Conservation (phyloP, 2,797 vertebrate species). For the Enteromius treurensis region DNA sequence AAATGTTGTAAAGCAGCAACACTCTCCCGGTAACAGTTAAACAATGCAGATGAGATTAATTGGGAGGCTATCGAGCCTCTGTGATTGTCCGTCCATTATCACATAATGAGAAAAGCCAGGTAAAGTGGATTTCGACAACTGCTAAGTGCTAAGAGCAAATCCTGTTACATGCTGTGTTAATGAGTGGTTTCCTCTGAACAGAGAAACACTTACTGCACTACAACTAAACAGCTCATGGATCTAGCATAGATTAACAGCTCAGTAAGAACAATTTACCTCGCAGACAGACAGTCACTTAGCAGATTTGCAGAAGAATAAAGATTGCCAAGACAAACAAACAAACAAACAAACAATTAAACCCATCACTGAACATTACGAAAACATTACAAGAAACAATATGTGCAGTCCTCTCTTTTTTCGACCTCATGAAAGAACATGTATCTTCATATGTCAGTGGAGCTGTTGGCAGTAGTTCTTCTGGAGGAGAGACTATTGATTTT, state of each 20-base stretch:
- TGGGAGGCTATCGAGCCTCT: slow-evolving; percentile 36
- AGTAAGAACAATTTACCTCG: slow-evolving; percentile 43
- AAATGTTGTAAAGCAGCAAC: slow-evolving; percentile 18
- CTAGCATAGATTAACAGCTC: slow-evolving; percentile 52
- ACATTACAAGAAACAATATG: slow-evolving; percentile 80
- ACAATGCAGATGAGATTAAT: slow-evolving; percentile 55
- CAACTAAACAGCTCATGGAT: slow-evolving; percentile 48
- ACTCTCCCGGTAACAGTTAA: slow-evolving; percentile 28
- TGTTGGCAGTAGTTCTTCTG: slow-evolving; percentile 83
- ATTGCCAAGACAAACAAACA: slow-evolving; percentile 8
- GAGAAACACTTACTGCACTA: slow-evolving; percentile 49
- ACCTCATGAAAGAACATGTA: slow-evolving; percentile 82
- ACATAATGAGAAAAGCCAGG: slow-evolving; percentile 46
- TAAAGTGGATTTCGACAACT: slow-evolving; percentile 53
- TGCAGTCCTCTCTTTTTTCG: slow-evolving; percentile 82
- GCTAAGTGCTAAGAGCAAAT: slow-evolving; percentile 58
- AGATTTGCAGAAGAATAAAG: slow-evolving; percentile 35
- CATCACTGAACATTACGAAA: background rate
- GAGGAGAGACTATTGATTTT: slow-evolving; percentile 88
- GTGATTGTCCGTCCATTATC: slow-evolving; percentile 47
- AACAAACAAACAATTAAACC: slow-evolving; percentile 2
- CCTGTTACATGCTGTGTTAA: slow-evolving; percentile 54
- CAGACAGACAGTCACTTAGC: slow-evolving; percentile 33
- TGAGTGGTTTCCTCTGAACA: slow-evolving; percentile 47
- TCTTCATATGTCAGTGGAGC: slow-evolving; percentile 87